Evolutionary conservation across 2,888 invertebrate species (phyloP).

Genomic region (Caenorhabditis uteleia): DNA sequence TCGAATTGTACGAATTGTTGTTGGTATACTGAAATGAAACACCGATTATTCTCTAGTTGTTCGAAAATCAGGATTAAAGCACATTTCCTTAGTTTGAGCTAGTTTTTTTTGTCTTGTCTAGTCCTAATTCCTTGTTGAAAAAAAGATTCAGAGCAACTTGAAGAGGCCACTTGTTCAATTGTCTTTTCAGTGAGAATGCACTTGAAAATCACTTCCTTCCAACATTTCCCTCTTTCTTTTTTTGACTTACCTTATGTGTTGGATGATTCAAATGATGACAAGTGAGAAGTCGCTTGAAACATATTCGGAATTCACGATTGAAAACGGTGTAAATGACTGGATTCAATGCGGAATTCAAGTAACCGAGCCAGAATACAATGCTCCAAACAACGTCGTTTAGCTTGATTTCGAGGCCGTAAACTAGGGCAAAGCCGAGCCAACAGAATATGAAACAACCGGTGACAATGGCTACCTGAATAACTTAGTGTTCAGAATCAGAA

Average conservation of each 20-base stretch:
- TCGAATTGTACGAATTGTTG: conserved; percentile 60
- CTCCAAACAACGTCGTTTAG: conserved; percentile 73
- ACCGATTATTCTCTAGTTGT: not conserved
- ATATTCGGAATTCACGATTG: conserved; percentile 68
- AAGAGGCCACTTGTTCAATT: too few species aligned
- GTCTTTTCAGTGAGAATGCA: not conserved
- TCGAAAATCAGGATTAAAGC: not conserved
- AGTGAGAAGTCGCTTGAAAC: conserved; percentile 67
- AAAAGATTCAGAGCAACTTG: too few species aligned
- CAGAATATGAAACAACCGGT: conserved; percentile 95
- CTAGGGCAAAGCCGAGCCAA: conserved; percentile 89
- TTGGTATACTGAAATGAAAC: conserved; percentile 49
- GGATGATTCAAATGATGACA: conserved; percentile 66
- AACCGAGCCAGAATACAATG: conserved; percentile 93
- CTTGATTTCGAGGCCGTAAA: conserved; percentile 63
- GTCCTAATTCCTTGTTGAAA: too few species aligned
- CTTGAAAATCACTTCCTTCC: not conserved
- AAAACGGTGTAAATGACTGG: conserved; percentile 75
- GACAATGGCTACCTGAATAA: conserved; percentile 80
- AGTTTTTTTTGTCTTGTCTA: too few species aligned
- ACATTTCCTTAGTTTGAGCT: too few species aligned
- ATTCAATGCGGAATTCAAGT: conserved; percentile 94
- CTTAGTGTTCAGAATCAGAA: too few species aligned
- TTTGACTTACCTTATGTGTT: conserved; percentile 32
- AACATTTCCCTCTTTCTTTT: conserved; percentile 1